phyloP scores from a whole-genome alignment of 2,113 vertebrate species.

The Microtus richardsoni region DNA sequence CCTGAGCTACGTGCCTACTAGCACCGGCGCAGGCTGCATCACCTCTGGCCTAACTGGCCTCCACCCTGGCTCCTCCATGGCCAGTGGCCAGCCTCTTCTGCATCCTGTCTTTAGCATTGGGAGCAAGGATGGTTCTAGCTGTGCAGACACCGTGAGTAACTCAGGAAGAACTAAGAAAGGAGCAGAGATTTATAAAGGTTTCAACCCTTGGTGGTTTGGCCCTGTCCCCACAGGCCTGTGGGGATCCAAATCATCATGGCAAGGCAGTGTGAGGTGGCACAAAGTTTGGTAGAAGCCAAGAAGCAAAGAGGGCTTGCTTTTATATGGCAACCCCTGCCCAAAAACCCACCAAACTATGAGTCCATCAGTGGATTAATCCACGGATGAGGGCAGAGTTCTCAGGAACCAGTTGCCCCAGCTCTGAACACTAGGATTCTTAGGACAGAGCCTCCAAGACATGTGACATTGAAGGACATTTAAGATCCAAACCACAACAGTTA shows the following conservation, averaged over 20 bases:
- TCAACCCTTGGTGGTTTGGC: not conserved
- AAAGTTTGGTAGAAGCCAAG: not conserved
- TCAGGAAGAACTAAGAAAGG: not conserved
- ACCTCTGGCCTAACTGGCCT: not conserved
- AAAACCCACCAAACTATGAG: not conserved
- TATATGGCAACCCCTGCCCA: not conserved
- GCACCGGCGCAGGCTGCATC: not conserved
- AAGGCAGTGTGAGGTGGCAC: not conserved
- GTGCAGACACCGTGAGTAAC: not conserved
- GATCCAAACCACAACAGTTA: not conserved
- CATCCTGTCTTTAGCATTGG: not conserved
- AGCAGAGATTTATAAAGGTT: conserved; percentile 38
- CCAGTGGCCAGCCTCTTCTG: not conserved
- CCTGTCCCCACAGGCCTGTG: not conserved
- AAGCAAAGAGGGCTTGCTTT: not conserved
- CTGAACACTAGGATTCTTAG: not conserved
- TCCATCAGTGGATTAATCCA: not conserved
- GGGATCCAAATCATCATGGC: not conserved
- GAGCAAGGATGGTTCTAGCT: not conserved
- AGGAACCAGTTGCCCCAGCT: not conserved
- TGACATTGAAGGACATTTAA: conserved; percentile 13
- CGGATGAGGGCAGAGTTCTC: not conserved
- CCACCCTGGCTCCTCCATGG: not conserved
- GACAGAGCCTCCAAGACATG: not conserved
- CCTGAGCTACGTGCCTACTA: fast-evolving